These are phyloP conservation scores for Cheumatopsyche charites DNA, from an alignment of 1,140 invertebrate species.

Conservation along the genomic window DNA sequence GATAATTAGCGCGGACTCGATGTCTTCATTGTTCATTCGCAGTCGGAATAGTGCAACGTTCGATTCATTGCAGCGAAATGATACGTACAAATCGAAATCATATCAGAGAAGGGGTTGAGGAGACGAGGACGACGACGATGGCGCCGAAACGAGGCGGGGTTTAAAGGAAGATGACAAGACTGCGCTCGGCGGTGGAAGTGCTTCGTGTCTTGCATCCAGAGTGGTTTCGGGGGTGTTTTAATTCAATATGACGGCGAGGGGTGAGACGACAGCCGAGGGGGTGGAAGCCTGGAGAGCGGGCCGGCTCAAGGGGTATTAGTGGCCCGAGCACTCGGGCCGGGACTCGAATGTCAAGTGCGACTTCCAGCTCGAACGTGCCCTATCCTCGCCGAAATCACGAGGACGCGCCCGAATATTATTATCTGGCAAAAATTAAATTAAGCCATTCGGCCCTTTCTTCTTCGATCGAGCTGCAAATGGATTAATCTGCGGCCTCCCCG, in stretches of 20 bases:
- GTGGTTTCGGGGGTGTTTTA: slow-evolving; percentile 19
- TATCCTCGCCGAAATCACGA: slow-evolving; percentile 10
- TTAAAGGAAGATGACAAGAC: slow-evolving; percentile 8
- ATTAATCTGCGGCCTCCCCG: slow-evolving; percentile 12
- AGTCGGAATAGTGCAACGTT: too few relatives aligned
- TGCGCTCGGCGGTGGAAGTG: not conserved
- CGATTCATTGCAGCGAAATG: too few relatives aligned
- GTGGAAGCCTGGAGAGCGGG: too few relatives aligned
- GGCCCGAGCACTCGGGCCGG: slow-evolving; percentile 6
- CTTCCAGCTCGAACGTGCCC: slow-evolving; percentile 19
- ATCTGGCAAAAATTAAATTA: too few relatives aligned
- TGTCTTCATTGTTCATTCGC: too few relatives aligned
- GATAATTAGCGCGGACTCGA: too few relatives aligned
- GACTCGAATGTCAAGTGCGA: slow-evolving; percentile 32
- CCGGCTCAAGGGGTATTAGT: slow-evolving; percentile 31
- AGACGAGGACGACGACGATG: too few relatives aligned
- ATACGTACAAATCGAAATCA: too few relatives aligned
- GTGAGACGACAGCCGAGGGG: not conserved
- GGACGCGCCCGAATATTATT: not conserved
- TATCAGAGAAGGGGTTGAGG: too few relatives aligned
- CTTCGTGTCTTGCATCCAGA: slow-evolving; percentile 17
- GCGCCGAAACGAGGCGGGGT: not conserved
- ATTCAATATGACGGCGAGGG: slow-evolving; percentile 21
- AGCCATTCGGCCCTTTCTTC: not conserved
- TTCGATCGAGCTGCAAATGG: not conserved